phyloP scores from a whole-genome alignment of 2,797 vertebrate genomes.

The Sarcophilus harrisii region DNA sequence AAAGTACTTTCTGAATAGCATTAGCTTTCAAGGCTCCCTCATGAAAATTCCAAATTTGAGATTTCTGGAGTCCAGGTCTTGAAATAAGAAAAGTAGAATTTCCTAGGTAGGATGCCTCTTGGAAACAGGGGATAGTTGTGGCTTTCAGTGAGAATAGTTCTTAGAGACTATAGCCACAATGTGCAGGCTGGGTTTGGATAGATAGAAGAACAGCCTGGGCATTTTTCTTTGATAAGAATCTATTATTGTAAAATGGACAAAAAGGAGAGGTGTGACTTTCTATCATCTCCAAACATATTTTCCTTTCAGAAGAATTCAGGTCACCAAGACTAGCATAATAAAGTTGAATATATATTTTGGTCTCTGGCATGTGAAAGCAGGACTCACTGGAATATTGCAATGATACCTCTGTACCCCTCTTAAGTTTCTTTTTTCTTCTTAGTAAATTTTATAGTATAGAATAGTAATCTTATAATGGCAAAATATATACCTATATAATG shows the following conservation, averaged over 20 bases:
- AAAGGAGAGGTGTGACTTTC: neutral
- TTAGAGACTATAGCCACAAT: neutral
- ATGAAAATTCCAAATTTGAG: neutral
- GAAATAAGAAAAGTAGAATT: neutral
- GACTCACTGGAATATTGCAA: neutral
- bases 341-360: neutral
- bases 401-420: too few species aligned
- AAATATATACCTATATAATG: too few species aligned
- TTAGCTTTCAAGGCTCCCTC: neutral
- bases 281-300: neutral
- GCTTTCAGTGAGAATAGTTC: neutral
- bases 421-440: neutral
- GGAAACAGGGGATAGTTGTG: neutral
- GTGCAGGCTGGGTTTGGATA: neutral
- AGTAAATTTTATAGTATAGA: accelerated
- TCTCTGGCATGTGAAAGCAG: neutral
- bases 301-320: neutral
- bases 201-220: neutral
- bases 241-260: neutral
- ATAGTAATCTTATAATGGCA: neutral
- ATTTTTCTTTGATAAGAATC: neutral
- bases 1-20: neutral
- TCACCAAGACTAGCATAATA: neutral
- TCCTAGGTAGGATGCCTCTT: neutral
- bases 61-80: neutral